Conservation (phyloP, 2,113 vertebrate species). For the Zosterops lateralis region DNA sequence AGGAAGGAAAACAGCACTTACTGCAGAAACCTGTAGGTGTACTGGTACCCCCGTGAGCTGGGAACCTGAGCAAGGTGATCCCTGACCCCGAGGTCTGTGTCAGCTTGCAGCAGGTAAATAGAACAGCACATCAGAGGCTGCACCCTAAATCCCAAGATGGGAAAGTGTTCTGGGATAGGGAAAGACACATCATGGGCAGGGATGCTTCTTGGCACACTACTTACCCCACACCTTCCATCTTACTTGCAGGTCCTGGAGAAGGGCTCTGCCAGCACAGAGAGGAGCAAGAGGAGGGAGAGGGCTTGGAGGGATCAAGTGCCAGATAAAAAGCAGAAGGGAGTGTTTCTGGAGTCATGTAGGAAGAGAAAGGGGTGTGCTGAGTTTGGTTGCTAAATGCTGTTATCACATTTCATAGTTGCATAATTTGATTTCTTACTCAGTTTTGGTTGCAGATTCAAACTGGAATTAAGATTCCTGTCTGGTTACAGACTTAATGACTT, state of each 20-base stretch:
- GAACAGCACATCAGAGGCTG: not conserved
- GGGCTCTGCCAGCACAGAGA: not conserved
- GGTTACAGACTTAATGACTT: not conserved
- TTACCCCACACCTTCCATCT: not conserved
- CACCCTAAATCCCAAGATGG: not conserved
- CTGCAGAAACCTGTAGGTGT: not conserved
- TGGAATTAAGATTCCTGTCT: not conserved
- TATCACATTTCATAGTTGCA: not conserved
- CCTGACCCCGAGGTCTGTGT: rapidly evolving
- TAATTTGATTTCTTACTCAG: not conserved
- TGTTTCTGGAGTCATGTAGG: not conserved
- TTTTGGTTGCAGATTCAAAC: not conserved
- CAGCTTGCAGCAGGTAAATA: not conserved
- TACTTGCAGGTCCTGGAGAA: not conserved
- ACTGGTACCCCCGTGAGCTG: not conserved
- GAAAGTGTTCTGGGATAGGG: not conserved
- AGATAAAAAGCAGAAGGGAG: not conserved
- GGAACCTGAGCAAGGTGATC: not conserved
- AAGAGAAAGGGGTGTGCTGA: not conserved
- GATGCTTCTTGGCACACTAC: not conserved
- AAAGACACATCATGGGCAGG: not conserved
- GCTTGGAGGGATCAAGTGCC: not conserved
- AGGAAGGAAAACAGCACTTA: not conserved
- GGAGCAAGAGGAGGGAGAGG: not conserved
- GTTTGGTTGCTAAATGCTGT: not conserved